A percentile compares a stretch with the other conserved stretches of the same genome.
phyloP scores from a whole-genome alignment of 2,797 vertebrate genomes.

The Pseudocheirus occidentalis region DNA sequence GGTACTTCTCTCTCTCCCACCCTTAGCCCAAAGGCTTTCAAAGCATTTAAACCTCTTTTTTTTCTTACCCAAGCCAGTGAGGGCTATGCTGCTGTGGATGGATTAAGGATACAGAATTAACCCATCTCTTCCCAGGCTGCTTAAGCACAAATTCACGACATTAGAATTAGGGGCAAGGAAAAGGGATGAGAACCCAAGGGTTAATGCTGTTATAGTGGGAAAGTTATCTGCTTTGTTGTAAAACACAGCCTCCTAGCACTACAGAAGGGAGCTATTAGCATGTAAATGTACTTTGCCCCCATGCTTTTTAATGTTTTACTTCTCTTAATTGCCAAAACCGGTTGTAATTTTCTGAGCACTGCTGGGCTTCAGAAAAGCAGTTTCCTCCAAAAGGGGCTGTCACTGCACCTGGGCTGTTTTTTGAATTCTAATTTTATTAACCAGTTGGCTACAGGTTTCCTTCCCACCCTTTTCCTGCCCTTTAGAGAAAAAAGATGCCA shows the following conservation, averaged over 20 bases:
- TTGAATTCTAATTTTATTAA: conserved; percentile 83
- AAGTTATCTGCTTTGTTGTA: conserved; percentile 81
- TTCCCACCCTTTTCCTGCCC: neutral
- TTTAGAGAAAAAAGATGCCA: neutral
- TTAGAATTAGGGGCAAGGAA: neutral
- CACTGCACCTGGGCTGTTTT: conserved; percentile 62
- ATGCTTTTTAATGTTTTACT: conserved; percentile 88
- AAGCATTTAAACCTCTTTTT: conserved; percentile 34
- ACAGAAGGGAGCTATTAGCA: conserved; percentile 82
- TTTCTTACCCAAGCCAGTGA: neutral
- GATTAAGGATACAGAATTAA: conserved; percentile 59
- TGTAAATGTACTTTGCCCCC: conserved; percentile 85
- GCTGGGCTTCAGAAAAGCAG: conserved; percentile 79
- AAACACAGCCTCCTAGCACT: conserved; percentile 73
- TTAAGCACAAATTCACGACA: neutral
- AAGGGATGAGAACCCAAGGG: conserved; percentile 57
- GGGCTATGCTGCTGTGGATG: conserved; percentile 55
- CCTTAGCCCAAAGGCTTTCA: conserved; percentile 29
- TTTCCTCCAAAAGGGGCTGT: conserved; percentile 72
- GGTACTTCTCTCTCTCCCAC: neutral
- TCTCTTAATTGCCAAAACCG: conserved; percentile 85
- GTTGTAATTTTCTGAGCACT: conserved; percentile 86
- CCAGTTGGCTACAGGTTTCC: conserved; percentile 74
- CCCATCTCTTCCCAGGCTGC: conserved; percentile 49
- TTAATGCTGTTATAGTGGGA: conserved; percentile 75